phyloP scores from a whole-genome alignment of 2,888 invertebrate species.

The Drosophila limbata region DNA sequence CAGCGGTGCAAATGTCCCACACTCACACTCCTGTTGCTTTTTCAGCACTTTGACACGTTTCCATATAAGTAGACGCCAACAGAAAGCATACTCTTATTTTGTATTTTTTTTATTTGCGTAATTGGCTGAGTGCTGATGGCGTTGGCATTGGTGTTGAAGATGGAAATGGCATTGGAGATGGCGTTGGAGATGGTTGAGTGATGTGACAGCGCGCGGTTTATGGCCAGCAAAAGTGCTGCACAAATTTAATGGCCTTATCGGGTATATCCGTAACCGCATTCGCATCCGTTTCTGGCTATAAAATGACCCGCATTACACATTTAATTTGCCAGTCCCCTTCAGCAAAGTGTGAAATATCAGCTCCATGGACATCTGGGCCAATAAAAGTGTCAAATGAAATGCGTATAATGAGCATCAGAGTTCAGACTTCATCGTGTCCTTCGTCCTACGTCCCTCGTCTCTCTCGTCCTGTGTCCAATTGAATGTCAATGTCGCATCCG shows the following conservation, averaged over 20 bases:
- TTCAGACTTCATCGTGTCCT: constrained; percentile 19
- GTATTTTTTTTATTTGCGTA: constrained; percentile 68
- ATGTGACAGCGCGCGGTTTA: constrained; percentile 63
- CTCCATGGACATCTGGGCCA: constrained; percentile 61
- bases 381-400: constrained; percentile 80
- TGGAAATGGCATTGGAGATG: constrained; percentile 6
- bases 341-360: constrained; percentile 65
- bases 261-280: constrained; percentile 54
- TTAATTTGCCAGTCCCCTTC: constrained; percentile 44
- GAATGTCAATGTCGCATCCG: constrained; percentile 66
- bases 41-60: constrained; percentile 81
- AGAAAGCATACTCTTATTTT: constrained; percentile 15
- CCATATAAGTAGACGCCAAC: constrained; percentile 45
- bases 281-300: constrained; percentile 69
- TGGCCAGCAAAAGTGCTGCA: constrained; percentile 57
- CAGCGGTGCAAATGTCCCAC: constrained; percentile 13
- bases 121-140: constrained; percentile 70
- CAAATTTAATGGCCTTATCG: constrained; percentile 74
- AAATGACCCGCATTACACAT: constrained; percentile 79
- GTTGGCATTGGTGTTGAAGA: constrained; percentile 8
- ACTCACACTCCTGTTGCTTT: constrained; percentile 48
- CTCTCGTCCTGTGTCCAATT: constrained; percentile 47
- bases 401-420: constrained; percentile 73
- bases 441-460: constrained; percentile 3
- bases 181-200: constrained; percentile 49